Evolutionary conservation across 1,140 invertebrate species (phyloP).

Genomic region (Tetragnatha versicolor): DNA sequence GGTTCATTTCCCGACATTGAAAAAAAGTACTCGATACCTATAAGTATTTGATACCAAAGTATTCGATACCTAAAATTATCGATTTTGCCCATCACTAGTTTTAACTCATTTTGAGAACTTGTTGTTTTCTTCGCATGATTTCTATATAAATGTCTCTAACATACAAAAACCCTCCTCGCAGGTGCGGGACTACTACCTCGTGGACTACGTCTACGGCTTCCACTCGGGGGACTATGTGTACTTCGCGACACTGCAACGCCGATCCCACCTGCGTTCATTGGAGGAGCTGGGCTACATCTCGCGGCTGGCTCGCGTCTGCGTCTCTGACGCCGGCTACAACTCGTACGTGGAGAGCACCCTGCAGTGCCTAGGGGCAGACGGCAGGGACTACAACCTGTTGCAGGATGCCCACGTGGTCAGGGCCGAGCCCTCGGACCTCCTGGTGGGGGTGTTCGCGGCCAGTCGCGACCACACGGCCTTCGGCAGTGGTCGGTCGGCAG

Average conservation of each 20-base stretch:
- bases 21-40: too few relatives aligned
- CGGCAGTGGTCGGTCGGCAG: constrained; percentile 74
- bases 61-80: too few relatives aligned
- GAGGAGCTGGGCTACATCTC: constrained; percentile 92
- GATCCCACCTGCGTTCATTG: constrained; percentile 79
- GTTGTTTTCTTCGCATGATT: too few relatives aligned
- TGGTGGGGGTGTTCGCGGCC: constrained; percentile 85
- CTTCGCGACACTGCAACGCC: constrained; percentile 94
- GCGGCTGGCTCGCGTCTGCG: constrained; percentile 87
- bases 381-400: constrained; percentile 82
- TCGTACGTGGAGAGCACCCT: constrained; percentile 82
- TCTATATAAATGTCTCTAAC: too few relatives aligned
- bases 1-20: too few relatives aligned
- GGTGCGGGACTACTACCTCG: constrained; percentile 85
- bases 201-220: constrained; percentile 96
- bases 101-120: too few relatives aligned
- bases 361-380: constrained; percentile 74
- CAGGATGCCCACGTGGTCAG: constrained; percentile 87
- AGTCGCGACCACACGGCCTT: constrained; percentile 82
- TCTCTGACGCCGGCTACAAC: constrained; percentile 91
- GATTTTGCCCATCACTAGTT: too few relatives aligned
- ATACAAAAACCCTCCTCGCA: too few relatives aligned
- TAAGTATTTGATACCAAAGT: too few relatives aligned
- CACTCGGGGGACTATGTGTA: constrained; percentile 93
- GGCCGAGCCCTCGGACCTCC: constrained; percentile 71